Conservation (phyloP, 2,113 vertebrate species). For the Seriola quinqueradiata region DNA sequence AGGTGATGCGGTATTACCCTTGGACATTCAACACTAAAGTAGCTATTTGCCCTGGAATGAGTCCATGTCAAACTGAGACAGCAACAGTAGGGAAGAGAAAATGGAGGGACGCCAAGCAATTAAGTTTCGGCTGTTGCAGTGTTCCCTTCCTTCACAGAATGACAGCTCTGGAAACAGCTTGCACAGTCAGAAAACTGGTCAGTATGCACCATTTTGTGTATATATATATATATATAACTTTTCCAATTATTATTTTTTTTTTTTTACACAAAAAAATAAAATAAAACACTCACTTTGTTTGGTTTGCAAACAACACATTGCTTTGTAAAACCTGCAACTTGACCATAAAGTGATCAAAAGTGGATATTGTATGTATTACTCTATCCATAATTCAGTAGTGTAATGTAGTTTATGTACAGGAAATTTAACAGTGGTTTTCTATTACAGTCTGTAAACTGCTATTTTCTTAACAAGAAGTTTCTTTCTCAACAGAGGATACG, state of each 20-base stretch:
- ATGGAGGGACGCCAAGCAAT: slow-evolving; percentile 10
- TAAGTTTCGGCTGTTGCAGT: not conserved
- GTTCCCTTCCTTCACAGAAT: not conserved
- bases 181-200: slow-evolving; percentile 14
- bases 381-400: not conserved
- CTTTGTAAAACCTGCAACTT: not conserved
- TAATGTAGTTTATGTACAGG: not conserved
- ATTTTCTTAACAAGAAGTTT: not conserved
- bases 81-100: not conserved
- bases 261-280: no score
- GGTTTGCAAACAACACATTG: not conserved
- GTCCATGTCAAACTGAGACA: slow-evolving; percentile 23
- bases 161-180: not conserved
- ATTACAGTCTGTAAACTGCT: no score
- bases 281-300: not conserved
- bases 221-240: no score
- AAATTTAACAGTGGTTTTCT: not conserved
- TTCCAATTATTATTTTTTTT: no score
- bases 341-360: not conserved
- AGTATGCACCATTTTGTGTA: not conserved
- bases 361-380: no score
- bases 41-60: slow-evolving; percentile 23
- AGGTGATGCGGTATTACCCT: not conserved
- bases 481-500: slow-evolving; percentile 89
- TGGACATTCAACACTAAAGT: slow-evolving; percentile 10